Evolutionary conservation across 2,888 invertebrate genomes (phyloP).

Genomic region (Microchrysa polita): DNA sequence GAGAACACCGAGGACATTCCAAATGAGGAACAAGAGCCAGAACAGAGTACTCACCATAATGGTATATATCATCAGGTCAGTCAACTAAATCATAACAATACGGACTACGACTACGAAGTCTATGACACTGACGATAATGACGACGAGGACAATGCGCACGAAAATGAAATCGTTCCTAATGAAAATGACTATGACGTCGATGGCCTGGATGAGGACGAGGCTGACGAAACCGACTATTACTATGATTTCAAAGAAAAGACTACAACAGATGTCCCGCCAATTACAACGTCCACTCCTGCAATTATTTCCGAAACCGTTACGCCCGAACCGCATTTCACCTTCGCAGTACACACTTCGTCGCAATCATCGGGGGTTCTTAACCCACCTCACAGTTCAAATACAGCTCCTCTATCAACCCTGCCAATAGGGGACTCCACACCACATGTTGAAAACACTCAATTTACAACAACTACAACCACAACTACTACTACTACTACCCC

Average conservation of each 20-base stretch:
- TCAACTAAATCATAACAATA: not conserved
- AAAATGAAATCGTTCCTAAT: not conserved
- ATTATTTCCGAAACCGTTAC: not conserved
- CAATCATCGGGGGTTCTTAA: constrained; percentile 17
- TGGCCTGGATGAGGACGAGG: not conserved
- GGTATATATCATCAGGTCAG: not conserved
- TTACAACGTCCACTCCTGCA: not conserved
- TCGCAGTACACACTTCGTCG: not conserved
- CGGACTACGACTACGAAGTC: not conserved
- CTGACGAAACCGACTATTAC: not conserved
- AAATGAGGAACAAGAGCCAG: too few relatives aligned
- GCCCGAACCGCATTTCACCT: not conserved
- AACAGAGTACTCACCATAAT: not conserved
- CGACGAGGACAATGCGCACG: not conserved
- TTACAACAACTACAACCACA: not conserved
- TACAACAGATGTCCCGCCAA: not conserved
- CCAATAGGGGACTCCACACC: not conserved
- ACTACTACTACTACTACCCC: not conserved
- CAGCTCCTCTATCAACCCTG: not conserved
- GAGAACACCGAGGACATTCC: not conserved
- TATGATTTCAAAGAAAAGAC: constrained; percentile 17
- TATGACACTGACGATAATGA: not conserved
- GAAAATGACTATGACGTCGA: constrained; percentile 4
- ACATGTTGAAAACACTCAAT: not conserved
- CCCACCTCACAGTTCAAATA: not conserved